Conservation (phyloP, 2,888 invertebrate genomes). For the Gari tellinella region DNA sequence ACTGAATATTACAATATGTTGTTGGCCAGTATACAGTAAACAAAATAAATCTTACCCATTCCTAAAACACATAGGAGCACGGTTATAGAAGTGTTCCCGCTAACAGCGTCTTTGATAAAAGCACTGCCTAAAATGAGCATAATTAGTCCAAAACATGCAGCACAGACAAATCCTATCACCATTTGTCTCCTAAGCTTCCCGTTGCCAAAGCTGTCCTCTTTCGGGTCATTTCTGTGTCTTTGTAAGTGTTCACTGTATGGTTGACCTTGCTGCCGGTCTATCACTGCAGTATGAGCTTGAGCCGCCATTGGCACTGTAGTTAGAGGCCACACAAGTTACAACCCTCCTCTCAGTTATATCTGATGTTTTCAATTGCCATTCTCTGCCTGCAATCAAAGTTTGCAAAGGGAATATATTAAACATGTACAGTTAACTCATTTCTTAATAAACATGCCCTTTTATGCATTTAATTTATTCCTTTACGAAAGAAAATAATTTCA, state of each 20-base stretch:
- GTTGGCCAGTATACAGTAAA: background rate
- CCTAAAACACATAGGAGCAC: slow-evolving; percentile 81
- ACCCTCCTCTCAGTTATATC: no score
- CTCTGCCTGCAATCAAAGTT: no score
- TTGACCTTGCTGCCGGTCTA: slow-evolving; percentile 43
- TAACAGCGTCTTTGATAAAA: slow-evolving; percentile 75
- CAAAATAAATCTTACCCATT: slow-evolving; percentile 69
- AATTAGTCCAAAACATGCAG: slow-evolving; percentile 75
- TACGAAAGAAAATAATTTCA: no score
- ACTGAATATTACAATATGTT: background rate
- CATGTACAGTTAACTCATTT: no score
- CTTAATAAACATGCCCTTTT: no score
- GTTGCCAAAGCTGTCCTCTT: slow-evolving; percentile 58
- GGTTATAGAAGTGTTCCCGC: slow-evolving; percentile 74
- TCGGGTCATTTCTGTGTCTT: slow-evolving; percentile 27
- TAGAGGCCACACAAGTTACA: no score
- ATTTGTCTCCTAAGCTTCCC: slow-evolving; percentile 76
- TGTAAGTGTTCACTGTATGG: slow-evolving; percentile 45
- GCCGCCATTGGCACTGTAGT: no score
- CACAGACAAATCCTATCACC: slow-evolving; percentile 78
- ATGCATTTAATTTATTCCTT: no score
- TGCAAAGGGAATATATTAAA: no score
- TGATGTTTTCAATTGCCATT: no score
- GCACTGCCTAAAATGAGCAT: slow-evolving; percentile 76
- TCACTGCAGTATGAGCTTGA: slow-evolving; percentile 7